Evolutionary conservation across 2,797 vertebrate genomes (phyloP), one percentile per base, ranked within the genome.

Genomic region (Etheostoma nigrum): DNA sequence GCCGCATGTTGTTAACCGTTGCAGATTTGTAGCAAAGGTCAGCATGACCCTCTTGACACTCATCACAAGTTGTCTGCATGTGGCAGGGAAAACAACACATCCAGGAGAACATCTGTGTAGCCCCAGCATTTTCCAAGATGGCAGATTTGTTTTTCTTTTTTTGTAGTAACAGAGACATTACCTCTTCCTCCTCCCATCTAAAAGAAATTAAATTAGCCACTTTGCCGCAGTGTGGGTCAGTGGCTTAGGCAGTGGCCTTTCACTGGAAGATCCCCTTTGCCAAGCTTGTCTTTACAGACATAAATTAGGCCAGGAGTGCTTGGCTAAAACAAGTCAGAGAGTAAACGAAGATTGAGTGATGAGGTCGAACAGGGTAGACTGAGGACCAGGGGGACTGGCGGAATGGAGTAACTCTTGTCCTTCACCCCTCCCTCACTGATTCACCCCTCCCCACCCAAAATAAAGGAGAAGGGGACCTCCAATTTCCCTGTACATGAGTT

Each of bases 261-360:
- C 91, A 92, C 91, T 92, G 87, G 86, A 89, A 92, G 89, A 90
- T 93, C 82, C 81, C 85, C 68, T 88, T 84, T 92, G 88, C 92
- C 92, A 94, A 90, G 87, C 91, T 85, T 85, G 90, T 93, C 88
- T 92, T 84, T 82, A 85, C 78, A 91, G 88, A 92, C 84, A 90
- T 92, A 93, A 95, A 95, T 94, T 90, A 93, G 90, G 78, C 88
- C 78, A 83, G 90, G 90, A 92, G 88, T 86, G 88, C 92, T 90
- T 78, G 88, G 90, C 90, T 92, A 92, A 93, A 94, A 94, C 84
- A 94, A 92, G 93, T 93, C 93, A 93, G 83, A 76, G 84, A 87
- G 88, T 89, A 94, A 95, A 95, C 83, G 76, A 95, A 95, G 94
- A 95, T 89, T 94, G 95, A 95, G 93, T 72, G 89, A 95, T 94